Conservation (phyloP, 1,140 invertebrate genomes). For the Lamellibrachia luymesi region DNA sequence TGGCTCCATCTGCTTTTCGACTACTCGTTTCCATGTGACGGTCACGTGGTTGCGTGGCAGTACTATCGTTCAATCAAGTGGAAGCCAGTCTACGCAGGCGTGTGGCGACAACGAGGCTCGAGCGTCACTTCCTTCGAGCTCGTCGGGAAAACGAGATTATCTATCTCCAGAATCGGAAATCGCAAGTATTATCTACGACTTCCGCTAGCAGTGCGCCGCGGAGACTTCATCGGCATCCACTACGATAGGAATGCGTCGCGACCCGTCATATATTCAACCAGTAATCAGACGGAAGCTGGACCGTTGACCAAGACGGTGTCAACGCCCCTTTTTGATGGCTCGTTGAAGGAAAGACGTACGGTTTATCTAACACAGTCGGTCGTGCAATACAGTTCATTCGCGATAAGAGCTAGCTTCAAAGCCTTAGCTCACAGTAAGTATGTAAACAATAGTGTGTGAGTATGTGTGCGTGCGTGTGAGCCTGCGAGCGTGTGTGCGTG, state of each 20-base stretch:
- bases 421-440: background rate
- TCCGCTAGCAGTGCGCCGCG: background rate
- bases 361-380: background rate
- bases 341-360: background rate
- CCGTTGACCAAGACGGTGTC: background rate
- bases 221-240: background rate
- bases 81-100: background rate
- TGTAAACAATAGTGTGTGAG: background rate
- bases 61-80: background rate
- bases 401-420: background rate
- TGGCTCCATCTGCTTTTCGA: background rate
- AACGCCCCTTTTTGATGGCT: background rate
- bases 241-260: background rate
- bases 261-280: background rate
- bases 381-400: background rate
- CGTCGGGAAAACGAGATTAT: background rate
- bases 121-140: background rate
- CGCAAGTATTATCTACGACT: background rate
- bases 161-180: background rate
- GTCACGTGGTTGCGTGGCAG: background rate
- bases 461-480: background rate
- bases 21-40: background rate
- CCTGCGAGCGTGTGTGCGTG: background rate
- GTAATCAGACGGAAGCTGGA: background rate
- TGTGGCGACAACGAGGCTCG: background rate